These are phyloP conservation scores for Pilophorus perplexus DNA, from an alignment of 2,888 invertebrate genomes.

Conservation along the genomic window DNA sequence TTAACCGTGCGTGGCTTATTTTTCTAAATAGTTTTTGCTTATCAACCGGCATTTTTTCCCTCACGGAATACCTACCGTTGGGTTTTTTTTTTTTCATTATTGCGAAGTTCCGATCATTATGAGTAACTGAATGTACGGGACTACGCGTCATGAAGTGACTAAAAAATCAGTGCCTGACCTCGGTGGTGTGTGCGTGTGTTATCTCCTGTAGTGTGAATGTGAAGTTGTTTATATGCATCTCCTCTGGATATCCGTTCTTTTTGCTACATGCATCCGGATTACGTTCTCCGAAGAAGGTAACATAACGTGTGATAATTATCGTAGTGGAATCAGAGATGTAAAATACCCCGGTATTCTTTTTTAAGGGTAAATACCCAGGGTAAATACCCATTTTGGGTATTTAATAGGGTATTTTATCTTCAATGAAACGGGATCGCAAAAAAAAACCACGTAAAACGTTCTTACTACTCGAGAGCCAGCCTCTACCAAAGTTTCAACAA, in stretches of 20 bases:
- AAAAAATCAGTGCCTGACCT: constrained; percentile 18
- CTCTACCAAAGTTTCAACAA: no score
- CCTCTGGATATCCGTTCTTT: constrained; percentile 37
- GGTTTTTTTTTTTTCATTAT: neutral
- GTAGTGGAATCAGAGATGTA: no score
- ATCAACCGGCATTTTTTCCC: neutral
- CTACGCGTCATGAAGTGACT: constrained; percentile 21
- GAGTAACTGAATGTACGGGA: constrained; percentile 2
- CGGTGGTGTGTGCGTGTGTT: constrained; percentile 31
- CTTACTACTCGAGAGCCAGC: no score
- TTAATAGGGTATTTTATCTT: no score
- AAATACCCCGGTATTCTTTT: no score
- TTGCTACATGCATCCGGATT: constrained; percentile 35
- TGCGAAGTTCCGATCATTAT: neutral
- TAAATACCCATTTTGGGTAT: no score
- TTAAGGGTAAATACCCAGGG: no score
- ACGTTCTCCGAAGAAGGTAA: constrained; percentile 39
- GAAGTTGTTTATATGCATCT: constrained; percentile 40
- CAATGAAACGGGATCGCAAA: no score
- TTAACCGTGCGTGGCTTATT: neutral
- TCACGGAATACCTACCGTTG: neutral
- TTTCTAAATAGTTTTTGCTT: neutral
- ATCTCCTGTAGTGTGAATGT: constrained; percentile 24
- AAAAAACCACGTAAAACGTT: no score
- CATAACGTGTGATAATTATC: no score